Evolutionary conservation across 2,797 vertebrate species (phyloP), one percentile per base, ranked within the genome.

Genomic region (Acipenser ruthenus): DNA sequence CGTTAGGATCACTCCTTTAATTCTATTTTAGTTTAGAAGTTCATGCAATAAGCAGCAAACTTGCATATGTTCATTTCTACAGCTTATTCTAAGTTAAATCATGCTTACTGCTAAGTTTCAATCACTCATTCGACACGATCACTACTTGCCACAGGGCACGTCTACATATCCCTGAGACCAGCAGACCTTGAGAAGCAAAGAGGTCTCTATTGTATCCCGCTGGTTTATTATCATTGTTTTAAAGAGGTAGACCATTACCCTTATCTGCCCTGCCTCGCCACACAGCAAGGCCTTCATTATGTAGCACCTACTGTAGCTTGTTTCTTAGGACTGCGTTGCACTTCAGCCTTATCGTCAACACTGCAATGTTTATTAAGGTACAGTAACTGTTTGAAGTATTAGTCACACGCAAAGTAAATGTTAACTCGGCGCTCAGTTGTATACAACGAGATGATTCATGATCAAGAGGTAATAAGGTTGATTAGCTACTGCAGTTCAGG

Each of bases 341-440:
- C 18, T 7, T 8, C 60, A 60, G 71, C 5, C 73, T 73, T 70
- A 72, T 75, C 74, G 60, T 23, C 68, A 56, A 4, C 18, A 69
- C 10, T 10, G 18, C 10, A 48, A 4, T 49, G 11, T 6, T 64
- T 73, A 64, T 72, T 77, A 66, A 63, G 10, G 59, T 10, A 37
- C 37, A 37, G 37, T 37, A 64, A 63, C 67, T 73, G 74, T 71
- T 73, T 78, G 73, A 71, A 68, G 68, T 71, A 68, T 79, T 79
- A 82, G 73, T 83, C 78, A 75, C 68, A 65, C 69, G 50, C 50
- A n/a, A 70, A 76, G 74, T 69, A 70, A 76, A 83, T 72, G 76
- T 84, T 83, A 78, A 78, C 66, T 47, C 4, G 5, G 75, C 4
- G 0, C 37, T 37, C 37, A 60, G 72, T 68, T 62, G 15, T 68